A percentile compares a stretch with the other conserved stretches of the same genome.
These are phyloP conservation scores for Hystrix cristata DNA, from an alignment of 2,113 vertebrate genomes.

Conservation along the genomic window DNA sequence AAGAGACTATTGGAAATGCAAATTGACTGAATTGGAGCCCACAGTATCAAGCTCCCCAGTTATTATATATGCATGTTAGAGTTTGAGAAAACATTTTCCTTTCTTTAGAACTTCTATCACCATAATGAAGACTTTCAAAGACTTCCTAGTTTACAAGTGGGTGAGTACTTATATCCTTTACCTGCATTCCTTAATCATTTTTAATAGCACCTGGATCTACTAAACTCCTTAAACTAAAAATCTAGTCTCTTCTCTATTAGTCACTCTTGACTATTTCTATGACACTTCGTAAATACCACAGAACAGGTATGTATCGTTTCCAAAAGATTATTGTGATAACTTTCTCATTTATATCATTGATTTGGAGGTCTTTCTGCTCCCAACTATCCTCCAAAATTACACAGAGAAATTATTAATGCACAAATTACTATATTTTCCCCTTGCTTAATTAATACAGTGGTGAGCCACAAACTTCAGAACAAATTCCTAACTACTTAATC, in stretches of 20 bases:
- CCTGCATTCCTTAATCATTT: constrained; percentile 2
- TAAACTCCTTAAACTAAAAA: constrained; percentile 14
- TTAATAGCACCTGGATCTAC: background rate
- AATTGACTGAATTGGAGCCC: background rate
- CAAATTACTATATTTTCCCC: background rate
- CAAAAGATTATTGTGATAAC: constrained; percentile 43
- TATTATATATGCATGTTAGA: background rate
- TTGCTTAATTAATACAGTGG: background rate
- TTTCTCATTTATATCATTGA: constrained; percentile 1
- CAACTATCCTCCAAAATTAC: constrained; percentile 34
- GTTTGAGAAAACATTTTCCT: background rate
- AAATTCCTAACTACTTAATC: constrained; percentile 24
- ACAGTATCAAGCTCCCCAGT: background rate
- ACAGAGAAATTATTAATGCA: background rate
- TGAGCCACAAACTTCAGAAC: background rate
- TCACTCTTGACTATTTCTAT: background rate
- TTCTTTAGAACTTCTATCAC: background rate
- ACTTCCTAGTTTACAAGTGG: background rate
- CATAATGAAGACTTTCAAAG: constrained; percentile 18
- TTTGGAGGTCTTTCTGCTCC: background rate
- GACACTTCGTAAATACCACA: background rate
- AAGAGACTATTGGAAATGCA: constrained; percentile 22
- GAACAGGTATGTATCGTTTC: constrained; percentile 21
- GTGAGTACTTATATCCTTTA: background rate
- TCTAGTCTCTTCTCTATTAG: background rate